Evolutionary conservation across 2,888 invertebrate genomes (phyloP).

Genomic region (Cryptus armator): DNA sequence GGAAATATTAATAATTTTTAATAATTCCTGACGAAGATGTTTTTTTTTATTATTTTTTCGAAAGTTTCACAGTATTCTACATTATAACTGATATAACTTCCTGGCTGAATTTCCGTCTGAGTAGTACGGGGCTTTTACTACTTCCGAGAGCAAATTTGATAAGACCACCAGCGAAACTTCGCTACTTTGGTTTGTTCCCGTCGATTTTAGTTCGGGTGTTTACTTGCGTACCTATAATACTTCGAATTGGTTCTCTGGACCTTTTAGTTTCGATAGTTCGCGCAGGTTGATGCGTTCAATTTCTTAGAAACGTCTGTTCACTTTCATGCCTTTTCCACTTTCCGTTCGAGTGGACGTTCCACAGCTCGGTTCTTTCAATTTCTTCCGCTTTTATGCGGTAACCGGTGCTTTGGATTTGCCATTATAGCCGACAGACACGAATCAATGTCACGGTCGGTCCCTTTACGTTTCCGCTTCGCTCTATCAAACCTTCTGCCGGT

Average conservation of each 20-base stretch:
- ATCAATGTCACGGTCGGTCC: too few species aligned
- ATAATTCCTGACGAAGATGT: not conserved
- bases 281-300: not conserved
- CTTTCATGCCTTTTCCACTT: constrained; percentile 2
- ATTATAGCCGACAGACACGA: too few species aligned
- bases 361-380: not conserved
- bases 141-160: not conserved
- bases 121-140: not conserved
- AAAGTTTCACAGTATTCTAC: not conserved
- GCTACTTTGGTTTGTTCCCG: not conserved
- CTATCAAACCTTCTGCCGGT: too few species aligned
- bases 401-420: too few species aligned
- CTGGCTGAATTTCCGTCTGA: not conserved
- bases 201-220: not conserved
- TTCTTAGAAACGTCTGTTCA: not conserved
- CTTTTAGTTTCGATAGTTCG: not conserved
- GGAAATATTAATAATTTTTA: not conserved
- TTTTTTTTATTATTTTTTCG: not conserved
- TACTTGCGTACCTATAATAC: not conserved
- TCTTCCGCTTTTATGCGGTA: too few species aligned
- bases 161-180: not conserved
- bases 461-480: too few species aligned
- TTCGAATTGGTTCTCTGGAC: not conserved
- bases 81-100: not conserved
- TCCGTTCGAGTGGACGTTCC: not conserved